These are phyloP conservation scores for Adelges cooleyi DNA, from an alignment of 1,140 invertebrate genomes.

Conservation along the genomic window DNA sequence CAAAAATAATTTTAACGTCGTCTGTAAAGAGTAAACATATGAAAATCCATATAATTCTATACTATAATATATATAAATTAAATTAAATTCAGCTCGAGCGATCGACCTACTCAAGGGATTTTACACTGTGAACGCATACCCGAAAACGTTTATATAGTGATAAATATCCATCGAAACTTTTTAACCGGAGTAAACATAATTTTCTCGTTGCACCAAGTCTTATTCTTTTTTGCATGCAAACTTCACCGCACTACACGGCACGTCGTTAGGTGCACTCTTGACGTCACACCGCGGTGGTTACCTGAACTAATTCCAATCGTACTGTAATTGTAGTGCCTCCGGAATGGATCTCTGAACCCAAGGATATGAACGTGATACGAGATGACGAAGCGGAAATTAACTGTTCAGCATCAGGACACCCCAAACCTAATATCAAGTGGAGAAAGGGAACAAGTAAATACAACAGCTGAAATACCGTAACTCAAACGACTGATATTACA, in stretches of 20 bases:
- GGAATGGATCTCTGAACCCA: conserved; percentile 45
- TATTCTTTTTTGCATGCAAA: neutral
- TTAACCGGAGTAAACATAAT: too few relatives aligned
- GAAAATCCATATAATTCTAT: too few relatives aligned
- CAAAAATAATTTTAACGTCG: too few relatives aligned
- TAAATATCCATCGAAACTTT: too few relatives aligned
- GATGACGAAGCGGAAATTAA: conserved; percentile 32
- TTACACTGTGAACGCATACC: too few relatives aligned
- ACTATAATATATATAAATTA: too few relatives aligned
- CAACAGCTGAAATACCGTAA: neutral
- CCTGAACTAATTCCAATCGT: too few relatives aligned
- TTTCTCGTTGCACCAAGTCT: neutral
- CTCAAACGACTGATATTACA: too few relatives aligned
- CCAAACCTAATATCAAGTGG: conserved; percentile 43
- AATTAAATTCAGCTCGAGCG: too few relatives aligned
- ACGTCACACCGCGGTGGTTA: neutral
- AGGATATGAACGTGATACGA: conserved; percentile 40
- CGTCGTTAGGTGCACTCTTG: neutral
- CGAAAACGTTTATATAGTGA: too few relatives aligned
- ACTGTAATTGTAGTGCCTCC: conserved; percentile 42
- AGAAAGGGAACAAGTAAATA: conserved; percentile 39
- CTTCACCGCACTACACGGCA: neutral
- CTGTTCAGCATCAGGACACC: conserved; percentile 44
- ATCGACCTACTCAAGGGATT: too few relatives aligned
- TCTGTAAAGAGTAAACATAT: too few relatives aligned